phyloP scores from a whole-genome alignment of 2,888 invertebrate species.

The Nemotelus pantherinus region DNA sequence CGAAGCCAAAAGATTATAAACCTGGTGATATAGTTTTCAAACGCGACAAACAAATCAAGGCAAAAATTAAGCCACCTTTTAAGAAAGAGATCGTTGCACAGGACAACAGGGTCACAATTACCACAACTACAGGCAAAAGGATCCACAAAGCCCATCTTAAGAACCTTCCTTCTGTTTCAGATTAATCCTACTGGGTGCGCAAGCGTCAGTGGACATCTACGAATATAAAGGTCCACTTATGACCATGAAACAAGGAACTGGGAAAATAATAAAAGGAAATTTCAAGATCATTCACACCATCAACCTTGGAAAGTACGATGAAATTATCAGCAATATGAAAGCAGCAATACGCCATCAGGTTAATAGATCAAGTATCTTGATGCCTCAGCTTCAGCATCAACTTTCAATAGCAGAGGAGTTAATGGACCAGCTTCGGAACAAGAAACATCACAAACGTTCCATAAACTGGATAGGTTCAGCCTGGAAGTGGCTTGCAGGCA shows the following conservation, averaged over 20 bases:
- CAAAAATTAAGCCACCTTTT: background rate
- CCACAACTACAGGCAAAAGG: background rate
- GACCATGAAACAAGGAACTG: background rate
- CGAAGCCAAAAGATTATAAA: background rate
- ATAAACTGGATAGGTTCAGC: conserved; percentile 47
- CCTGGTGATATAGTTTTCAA: background rate
- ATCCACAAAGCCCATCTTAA: too few species aligned
- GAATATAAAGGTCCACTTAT: background rate
- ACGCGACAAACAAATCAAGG: background rate
- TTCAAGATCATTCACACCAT: conserved; percentile 6
- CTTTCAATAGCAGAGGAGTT: background rate
- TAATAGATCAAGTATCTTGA: background rate
- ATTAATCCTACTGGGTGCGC: background rate
- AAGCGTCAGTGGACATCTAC: background rate
- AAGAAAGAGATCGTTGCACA: background rate
- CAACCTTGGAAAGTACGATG: background rate
- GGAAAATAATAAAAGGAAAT: background rate
- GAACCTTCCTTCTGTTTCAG: background rate
- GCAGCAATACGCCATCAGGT: background rate
- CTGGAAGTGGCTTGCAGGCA: conserved; percentile 46
- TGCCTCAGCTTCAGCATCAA: conserved; percentile 11
- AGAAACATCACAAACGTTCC: conserved; percentile 30
- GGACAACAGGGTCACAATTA: background rate
- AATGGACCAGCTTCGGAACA: conserved; percentile 24
- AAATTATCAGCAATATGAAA: background rate